Conservation (phyloP, 2,888 invertebrate genomes). For the Cylloceria caligata region DNA sequence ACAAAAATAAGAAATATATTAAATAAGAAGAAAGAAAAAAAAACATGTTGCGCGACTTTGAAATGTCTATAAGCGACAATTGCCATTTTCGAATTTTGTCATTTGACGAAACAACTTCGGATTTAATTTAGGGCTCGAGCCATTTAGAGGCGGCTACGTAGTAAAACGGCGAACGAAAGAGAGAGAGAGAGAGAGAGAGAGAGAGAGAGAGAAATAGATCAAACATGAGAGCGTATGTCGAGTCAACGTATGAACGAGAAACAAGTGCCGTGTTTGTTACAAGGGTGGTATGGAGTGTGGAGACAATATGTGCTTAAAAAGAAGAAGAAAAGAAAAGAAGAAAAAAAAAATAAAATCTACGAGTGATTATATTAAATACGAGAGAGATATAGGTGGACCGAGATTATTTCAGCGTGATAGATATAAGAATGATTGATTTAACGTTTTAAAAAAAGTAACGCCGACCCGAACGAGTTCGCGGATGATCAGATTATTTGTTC, state of each 20-base stretch:
- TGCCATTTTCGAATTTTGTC: constrained; percentile 57
- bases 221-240: constrained; percentile 20
- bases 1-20: no score
- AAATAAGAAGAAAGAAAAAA: constrained; percentile 5
- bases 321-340: constrained; percentile 43
- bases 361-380: constrained; percentile 42
- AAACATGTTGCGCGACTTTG: constrained; percentile 17
- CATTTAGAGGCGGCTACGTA: constrained; percentile 67
- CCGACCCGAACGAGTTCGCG: constrained; percentile 16
- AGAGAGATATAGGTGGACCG: constrained; percentile 56
- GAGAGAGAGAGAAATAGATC: constrained; percentile 65
- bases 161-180: constrained; percentile 57
- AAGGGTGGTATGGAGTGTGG: constrained; percentile 41
- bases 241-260: constrained; percentile 31
- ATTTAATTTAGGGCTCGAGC: constrained; percentile 62
- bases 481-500: background rate
- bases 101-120: constrained; percentile 29
- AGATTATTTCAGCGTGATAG: constrained; percentile 52
- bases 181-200: constrained; percentile 68
- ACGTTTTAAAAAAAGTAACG: constrained; percentile 17
- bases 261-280: constrained; percentile 46
- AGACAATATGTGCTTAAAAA: constrained; percentile 64
- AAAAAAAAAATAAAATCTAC: constrained; percentile 29
- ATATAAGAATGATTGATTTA: constrained; percentile 47
- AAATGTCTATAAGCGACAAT: constrained; percentile 63